Conservation (phyloP, 1,140 invertebrate genomes). For the Elysia chlorotica region DNA sequence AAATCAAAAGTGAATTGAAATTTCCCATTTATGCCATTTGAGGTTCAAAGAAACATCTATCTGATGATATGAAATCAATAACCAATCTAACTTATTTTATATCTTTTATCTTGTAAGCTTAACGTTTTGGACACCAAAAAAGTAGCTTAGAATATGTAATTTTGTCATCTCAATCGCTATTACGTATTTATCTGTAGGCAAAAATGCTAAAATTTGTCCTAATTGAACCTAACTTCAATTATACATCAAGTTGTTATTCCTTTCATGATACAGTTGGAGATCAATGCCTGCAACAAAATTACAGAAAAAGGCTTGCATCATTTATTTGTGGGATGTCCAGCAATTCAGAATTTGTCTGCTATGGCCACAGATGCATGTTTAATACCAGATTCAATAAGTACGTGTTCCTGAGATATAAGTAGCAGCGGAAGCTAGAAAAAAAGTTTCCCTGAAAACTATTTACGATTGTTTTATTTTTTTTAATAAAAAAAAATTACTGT, state of each 20-base stretch:
- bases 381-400: constrained; percentile 23
- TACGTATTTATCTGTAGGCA: not conserved
- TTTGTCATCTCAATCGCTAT: not conserved
- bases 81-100: not conserved
- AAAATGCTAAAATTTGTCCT: not conserved
- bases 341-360: constrained; percentile 14
- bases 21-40: not conserved
- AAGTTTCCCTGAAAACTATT: not conserved
- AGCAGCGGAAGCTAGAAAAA: not conserved
- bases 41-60: constrained; percentile 1
- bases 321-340: not conserved
- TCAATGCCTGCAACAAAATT: constrained; percentile 22
- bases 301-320: constrained; percentile 25
- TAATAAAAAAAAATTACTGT: too few relatives aligned
- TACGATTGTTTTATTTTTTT: too few relatives aligned
- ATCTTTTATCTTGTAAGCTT: not conserved
- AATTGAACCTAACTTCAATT: not conserved
- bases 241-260: not conserved
- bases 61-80: not conserved
- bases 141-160: not conserved
- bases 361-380: constrained; percentile 11
- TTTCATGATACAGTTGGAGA: constrained; percentile 8
- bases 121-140: not conserved
- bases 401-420: not conserved
- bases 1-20: too few relatives aligned